These are phyloP conservation scores for Hyperoplus immaculatus DNA, from an alignment of 2,797 vertebrate species.

Conservation along the genomic window DNA sequence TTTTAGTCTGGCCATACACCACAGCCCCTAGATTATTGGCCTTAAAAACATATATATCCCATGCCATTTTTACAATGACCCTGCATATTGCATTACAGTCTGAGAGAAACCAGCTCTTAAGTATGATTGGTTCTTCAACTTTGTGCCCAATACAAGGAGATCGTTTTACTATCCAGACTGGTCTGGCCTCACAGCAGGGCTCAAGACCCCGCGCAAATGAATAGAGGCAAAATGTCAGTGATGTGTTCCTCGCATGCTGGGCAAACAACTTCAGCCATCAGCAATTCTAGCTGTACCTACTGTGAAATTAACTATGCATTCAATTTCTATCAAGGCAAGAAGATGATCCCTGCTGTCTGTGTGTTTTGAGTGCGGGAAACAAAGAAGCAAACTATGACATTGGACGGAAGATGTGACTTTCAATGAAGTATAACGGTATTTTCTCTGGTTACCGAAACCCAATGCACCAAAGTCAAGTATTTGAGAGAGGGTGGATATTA, in stretches of 20 bases:
- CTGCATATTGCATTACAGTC: conserved; percentile 32
- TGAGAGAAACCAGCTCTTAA: conserved; percentile 27
- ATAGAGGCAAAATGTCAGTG: conserved; percentile 75
- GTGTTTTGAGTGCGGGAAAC: conserved; percentile 34
- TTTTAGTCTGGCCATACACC: neutral
- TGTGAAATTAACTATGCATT: conserved; percentile 82
- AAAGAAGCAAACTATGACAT: conserved; percentile 43
- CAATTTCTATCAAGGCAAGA: conserved; percentile 71
- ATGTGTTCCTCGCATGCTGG: conserved; percentile 77
- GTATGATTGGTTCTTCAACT: conserved; percentile 59
- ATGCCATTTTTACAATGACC: conserved; percentile 7
- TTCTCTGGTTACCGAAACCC: conserved; percentile 27
- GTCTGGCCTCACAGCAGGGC: conserved; percentile 68
- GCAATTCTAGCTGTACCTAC: conserved; percentile 71
- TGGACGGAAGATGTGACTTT: conserved; percentile 14
- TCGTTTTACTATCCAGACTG: conserved; percentile 59
- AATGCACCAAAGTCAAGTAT: conserved; percentile 18
- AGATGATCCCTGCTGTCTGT: conserved; percentile 48
- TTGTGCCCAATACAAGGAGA: conserved; percentile 37
- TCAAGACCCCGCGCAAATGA: conserved; percentile 70
- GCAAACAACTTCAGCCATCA: conserved; percentile 73
- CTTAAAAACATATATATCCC: conserved; percentile 2
- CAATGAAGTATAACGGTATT: conserved; percentile 20
- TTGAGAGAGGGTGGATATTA: neutral
- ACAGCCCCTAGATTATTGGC: neutral